phyloP scores from a whole-genome alignment of 2,113 vertebrate species.

The Macrotis lagotis region DNA sequence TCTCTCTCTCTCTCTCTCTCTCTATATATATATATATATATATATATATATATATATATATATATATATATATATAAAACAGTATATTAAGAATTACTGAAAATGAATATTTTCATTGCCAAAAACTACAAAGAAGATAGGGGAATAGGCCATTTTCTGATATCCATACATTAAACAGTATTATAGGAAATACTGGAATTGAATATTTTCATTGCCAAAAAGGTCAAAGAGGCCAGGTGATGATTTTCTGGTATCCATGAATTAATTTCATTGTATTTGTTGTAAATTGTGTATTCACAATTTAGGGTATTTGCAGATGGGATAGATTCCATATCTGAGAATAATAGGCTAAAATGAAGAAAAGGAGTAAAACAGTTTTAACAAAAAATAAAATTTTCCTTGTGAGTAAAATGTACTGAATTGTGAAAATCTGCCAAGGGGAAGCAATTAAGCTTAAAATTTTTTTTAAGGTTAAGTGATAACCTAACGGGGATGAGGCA shows the following conservation, averaged over 20 bases:
- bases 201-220: neutral
- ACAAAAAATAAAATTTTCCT: conserved; percentile 36
- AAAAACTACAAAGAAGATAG: neutral
- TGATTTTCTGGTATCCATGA: conserved; percentile 6
- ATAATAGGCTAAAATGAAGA: conserved; percentile 39
- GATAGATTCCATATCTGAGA: neutral
- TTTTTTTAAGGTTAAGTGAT: conserved; percentile 51
- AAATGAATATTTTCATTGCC: neutral
- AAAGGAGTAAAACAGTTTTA: conserved; percentile 17
- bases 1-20: too few relatives aligned
- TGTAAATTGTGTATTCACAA: conserved; percentile 30
- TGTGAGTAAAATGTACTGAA: conserved; percentile 47
- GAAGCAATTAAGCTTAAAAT: conserved; percentile 56
- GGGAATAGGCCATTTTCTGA: neutral
- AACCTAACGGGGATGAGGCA: neutral
- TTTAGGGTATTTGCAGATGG: conserved; percentile 4
- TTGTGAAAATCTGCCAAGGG: conserved; percentile 50
- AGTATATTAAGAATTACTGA: neutral
- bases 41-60: too few relatives aligned
- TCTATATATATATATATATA: too few relatives aligned
- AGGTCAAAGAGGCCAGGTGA: conserved; percentile 12
- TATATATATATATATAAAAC: neutral
- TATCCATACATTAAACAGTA: neutral
- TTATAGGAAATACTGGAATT: neutral
- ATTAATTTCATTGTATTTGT: conserved; percentile 41